Base-by-base conservation (phyloP, 2,888 invertebrate species). In the Rhodophaea formosa region DNA sequence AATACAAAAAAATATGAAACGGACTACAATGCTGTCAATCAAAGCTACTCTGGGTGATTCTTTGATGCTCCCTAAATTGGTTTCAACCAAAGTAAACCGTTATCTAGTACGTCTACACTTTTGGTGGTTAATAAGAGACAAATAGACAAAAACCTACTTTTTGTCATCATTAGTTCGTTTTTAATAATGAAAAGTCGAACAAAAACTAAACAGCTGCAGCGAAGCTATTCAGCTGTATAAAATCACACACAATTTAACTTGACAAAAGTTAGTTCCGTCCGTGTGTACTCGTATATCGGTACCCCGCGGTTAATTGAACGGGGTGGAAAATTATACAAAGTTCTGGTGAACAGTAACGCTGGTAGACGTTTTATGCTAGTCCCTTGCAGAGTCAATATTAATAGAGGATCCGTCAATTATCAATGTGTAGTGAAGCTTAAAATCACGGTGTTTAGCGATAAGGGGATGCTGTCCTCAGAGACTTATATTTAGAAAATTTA, bases 391-490 rank as follows among this genome's bases (percentile, higher is more conserved):
- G 86, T 88, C 88, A 88, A 90, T 89, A 86, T 90, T 88, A 86
- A 82, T 82, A 82, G 68, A 86, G 86, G 85, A 78, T 71, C 80
- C 77, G 82, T 86, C 89, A 87, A 88, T 88, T 88, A 89, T 80
- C 84, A 66, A 76, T 85, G 87, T 80, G 80, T 80, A 85, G 77
- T 82, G 85, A 84, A 75, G 86, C 86, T 80, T 81, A 78, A 85
- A 86, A 85, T 86, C 75, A 78, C 67, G 73, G 76, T 77, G 69
- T 66, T 62, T 62, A 69, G 72, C 67, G 68, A 69, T 77, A 71
- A 70, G 66, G 70, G 23, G 23, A 5, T 23, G 23, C 23, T 23
- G 23, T 23, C 2, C 2, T 23, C 23, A 5, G 23, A 23, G 5
- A 23, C 2, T 3, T 23, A 23, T 23, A 23, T 23, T 2, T 23